These are phyloP conservation scores for Echinops telfairi DNA, from an alignment of 2,113 vertebrate species.

Conservation along the genomic window DNA sequence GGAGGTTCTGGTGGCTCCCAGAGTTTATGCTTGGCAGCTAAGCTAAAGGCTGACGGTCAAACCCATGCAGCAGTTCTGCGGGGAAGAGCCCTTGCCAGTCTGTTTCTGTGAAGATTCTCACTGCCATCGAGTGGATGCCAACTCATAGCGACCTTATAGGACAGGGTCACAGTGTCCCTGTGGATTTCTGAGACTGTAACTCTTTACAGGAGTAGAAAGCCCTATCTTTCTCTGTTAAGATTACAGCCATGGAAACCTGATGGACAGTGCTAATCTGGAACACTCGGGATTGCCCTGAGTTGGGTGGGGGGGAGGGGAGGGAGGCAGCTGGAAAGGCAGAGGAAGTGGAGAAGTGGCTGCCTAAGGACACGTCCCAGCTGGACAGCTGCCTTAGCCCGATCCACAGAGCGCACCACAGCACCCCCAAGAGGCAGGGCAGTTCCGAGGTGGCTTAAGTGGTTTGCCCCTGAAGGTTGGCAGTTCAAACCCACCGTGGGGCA, in stretches of 20 bases:
- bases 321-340: no score
- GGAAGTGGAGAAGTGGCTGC: background rate
- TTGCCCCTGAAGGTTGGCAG: background rate
- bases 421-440: background rate
- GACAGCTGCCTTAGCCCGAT: background rate
- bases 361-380: accelerated
- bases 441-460: background rate
- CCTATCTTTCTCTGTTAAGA: background rate
- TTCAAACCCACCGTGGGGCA: background rate
- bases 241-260: background rate
- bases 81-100: background rate
- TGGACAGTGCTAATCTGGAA: background rate
- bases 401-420: background rate
- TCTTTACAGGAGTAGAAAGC: no score
- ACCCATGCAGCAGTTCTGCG: background rate
- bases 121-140: no score
- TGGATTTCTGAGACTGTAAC: no score
- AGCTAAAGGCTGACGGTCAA: background rate
- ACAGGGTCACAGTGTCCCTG: no score
- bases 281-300: background rate
- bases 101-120: background rate
- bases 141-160: no score
- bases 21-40: background rate
- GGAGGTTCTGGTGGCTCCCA: background rate
- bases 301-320: background rate